Conservation (phyloP, 2,113 vertebrate species). For the Albula goreensis region DNA sequence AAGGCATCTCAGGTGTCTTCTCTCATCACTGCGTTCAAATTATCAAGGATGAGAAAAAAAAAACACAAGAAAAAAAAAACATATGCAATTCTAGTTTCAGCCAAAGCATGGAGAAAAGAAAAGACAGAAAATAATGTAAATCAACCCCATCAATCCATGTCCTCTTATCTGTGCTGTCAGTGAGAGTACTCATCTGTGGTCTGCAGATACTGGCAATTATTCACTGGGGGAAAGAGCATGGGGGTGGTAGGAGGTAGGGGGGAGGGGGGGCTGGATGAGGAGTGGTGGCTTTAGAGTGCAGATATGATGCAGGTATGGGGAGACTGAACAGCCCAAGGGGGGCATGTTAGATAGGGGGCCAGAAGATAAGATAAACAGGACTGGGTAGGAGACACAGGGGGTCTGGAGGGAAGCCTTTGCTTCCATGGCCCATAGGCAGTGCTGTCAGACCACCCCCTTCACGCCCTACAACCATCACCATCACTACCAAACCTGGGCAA, state of each 20-base stretch:
- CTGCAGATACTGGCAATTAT: neutral
- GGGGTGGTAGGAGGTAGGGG: neutral
- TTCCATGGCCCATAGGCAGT: neutral
- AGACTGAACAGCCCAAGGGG: neutral
- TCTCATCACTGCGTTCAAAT: no score
- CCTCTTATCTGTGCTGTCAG: neutral
- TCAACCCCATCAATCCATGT: neutral
- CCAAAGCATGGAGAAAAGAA: neutral
- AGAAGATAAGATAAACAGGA: neutral
- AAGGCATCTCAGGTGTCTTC: no score
- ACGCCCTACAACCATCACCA: neutral
- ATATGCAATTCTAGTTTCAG: neutral
- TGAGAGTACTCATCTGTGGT: slow-evolving; percentile 6
- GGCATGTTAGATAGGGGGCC: no score
- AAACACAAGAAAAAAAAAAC: neutral
- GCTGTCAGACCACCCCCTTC: neutral
- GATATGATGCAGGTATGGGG: neutral
- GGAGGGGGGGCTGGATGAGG: neutral
- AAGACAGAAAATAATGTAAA: neutral
- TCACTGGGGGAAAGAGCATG: neutral
- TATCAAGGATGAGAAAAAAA: neutral
- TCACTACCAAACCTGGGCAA: neutral
- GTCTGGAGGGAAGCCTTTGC: neutral
- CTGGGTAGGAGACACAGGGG: neutral
- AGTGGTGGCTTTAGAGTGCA: neutral